phyloP scores from a whole-genome alignment of 2,888 invertebrate genomes.

The Pyrocoelia pectoralis region DNA sequence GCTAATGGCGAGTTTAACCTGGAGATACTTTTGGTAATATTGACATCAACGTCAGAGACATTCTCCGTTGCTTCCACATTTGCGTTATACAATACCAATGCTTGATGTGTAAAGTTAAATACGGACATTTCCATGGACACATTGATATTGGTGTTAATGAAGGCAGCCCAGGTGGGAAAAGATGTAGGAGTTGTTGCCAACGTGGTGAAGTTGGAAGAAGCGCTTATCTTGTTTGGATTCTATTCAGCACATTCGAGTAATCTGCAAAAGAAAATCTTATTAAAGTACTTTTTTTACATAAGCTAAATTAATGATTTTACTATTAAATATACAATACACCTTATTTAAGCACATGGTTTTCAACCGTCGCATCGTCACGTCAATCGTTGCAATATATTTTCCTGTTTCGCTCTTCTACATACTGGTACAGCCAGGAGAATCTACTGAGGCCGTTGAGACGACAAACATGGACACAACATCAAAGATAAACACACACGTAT shows the following conservation, averaged over 20 bases:
- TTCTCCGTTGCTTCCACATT: constrained; percentile 48
- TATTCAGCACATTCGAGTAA: background rate
- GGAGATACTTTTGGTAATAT: constrained; percentile 52
- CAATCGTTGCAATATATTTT: no score
- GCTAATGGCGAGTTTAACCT: constrained; percentile 58
- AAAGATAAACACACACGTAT: no score
- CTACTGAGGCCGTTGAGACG: no score
- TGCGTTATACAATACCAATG: constrained; percentile 47
- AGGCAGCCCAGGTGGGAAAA: constrained; percentile 24
- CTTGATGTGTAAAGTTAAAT: constrained; percentile 52
- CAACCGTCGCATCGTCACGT: no score
- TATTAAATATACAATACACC: no score
- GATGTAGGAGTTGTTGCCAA: constrained; percentile 16
- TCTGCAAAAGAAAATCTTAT: constrained; percentile 19
- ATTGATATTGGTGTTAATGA: constrained; percentile 47
- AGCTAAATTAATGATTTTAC: no score
- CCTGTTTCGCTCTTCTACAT: no score
- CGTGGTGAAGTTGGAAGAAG: constrained; percentile 27
- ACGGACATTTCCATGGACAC: constrained; percentile 52
- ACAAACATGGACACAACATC: no score
- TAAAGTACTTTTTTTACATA: no score
- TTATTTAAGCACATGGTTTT: no score
- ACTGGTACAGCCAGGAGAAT: no score
- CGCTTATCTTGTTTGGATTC: constrained; percentile 12
- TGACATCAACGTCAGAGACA: constrained; percentile 51